Percentiles rank a stretch among this genome's conserved stretches.
Evolutionary conservation across 2,113 vertebrate species (phyloP).

Genomic region (Ceuthmochares aereus): DNA sequence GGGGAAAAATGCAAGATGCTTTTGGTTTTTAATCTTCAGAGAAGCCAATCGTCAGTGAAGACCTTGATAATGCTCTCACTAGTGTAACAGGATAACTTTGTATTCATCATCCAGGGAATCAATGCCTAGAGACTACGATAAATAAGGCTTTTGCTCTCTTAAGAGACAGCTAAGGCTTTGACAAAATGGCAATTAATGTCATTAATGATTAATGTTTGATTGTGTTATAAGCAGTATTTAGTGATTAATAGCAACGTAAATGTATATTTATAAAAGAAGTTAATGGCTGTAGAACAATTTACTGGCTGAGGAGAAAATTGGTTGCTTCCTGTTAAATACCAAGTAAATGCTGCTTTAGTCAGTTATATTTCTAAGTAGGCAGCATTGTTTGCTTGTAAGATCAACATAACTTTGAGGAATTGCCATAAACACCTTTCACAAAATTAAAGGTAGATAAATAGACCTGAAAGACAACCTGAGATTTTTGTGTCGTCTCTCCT

Average conservation of each 20-base stretch:
- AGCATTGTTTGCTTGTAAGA: neutral
- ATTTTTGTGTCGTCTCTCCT: neutral
- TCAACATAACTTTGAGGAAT: neutral
- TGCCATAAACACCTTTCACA: neutral
- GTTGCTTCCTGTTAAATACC: neutral
- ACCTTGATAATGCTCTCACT: neutral
- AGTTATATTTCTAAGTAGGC: neutral
- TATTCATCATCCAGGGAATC: neutral
- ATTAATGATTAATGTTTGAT: constrained; percentile 24
- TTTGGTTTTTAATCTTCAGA: neutral
- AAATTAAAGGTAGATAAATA: neutral
- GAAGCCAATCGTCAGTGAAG: neutral
- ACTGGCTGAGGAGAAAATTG: neutral
- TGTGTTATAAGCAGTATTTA: constrained; percentile 9
- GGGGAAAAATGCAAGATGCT: neutral
- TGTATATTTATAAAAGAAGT: neutral
- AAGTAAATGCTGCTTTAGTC: neutral
- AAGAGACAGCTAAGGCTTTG: neutral
- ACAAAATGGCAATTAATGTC: constrained; percentile 32
- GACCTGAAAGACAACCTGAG: neutral
- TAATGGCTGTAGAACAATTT: neutral
- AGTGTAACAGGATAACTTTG: neutral
- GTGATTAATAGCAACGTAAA: neutral
- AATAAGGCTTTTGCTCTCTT: constrained; percentile 1
- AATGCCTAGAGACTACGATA: neutral